phyloP scores from a whole-genome alignment of 2,888 invertebrate genomes.

The Polyploca ridens region DNA sequence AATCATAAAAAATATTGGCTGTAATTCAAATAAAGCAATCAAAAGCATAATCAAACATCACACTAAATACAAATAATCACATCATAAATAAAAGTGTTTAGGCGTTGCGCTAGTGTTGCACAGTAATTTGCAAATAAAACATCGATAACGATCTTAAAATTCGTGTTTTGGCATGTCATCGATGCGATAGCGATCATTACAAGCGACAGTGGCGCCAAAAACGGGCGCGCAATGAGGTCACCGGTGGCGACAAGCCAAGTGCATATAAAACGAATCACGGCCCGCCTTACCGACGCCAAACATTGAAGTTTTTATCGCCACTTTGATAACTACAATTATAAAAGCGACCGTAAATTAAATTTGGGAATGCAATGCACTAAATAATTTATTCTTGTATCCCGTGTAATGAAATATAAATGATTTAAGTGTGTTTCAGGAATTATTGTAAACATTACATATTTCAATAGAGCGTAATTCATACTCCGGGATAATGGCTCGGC shows the following conservation, averaged over 20 bases:
- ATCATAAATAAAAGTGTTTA: conserved; percentile 23
- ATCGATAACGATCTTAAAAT: conserved; percentile 59
- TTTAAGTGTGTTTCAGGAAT: conserved; percentile 43
- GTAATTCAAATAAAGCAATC: conserved; percentile 8
- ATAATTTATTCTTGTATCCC: conserved; percentile 30
- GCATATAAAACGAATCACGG: conserved; percentile 63
- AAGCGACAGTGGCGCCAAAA: conserved; percentile 76
- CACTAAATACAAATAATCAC: conserved; percentile 17
- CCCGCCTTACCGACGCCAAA: conserved; percentile 49
- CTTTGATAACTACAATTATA: conserved; percentile 42
- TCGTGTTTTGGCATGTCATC: conserved; percentile 73
- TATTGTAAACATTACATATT: conserved; percentile 52
- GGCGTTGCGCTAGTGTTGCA: conserved; percentile 49
- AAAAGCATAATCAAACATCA: neutral
- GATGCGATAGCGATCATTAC: conserved; percentile 67
- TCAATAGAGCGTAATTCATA: conserved; percentile 42
- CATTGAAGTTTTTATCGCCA: conserved; percentile 54
- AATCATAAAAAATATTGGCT: neutral
- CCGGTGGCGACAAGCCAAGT: conserved; percentile 75
- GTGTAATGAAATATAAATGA: conserved; percentile 42
- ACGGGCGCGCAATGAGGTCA: conserved; percentile 76
- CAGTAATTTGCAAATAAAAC: conserved; percentile 46
- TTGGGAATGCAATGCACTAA: conserved; percentile 22
- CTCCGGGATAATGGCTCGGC: conserved; percentile 47
- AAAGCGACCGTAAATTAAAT: conserved; percentile 38